Percentiles rank a stretch among this genome's conserved stretches.
These are phyloP conservation scores for Diadophis punctatus DNA, from an alignment of 2,113 vertebrate genomes.

Conservation along the genomic window DNA sequence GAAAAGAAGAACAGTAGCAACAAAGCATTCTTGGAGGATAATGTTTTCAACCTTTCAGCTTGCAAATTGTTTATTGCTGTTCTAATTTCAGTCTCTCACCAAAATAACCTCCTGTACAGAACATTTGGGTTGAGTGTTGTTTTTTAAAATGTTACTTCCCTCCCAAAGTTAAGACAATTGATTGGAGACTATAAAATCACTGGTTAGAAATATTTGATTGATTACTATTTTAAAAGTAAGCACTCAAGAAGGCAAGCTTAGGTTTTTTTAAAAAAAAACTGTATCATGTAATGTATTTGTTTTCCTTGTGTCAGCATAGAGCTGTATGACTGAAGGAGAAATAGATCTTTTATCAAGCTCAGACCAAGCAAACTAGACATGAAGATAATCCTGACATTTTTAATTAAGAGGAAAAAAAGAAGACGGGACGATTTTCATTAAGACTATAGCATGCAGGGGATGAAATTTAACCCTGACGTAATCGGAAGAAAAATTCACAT, in stretches of 20 bases:
- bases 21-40: constrained; percentile 27
- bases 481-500: not conserved
- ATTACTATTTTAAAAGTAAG: not conserved
- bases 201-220: constrained; percentile 29
- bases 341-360: not conserved
- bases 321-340: constrained; percentile 6
- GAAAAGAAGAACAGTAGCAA: not conserved
- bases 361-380: not conserved
- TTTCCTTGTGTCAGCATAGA: not conserved
- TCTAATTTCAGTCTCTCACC: constrained; percentile 45
- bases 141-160: not conserved
- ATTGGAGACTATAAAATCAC: constrained; percentile 23
- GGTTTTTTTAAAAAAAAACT: not conserved
- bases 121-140: not conserved
- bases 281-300: not conserved
- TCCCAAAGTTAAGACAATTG: constrained; percentile 22
- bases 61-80: constrained; percentile 24
- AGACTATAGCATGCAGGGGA: not conserved
- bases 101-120: constrained; percentile 21
- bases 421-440: not conserved
- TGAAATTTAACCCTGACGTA: not conserved
- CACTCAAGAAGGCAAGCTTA: not conserved
- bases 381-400: not conserved
- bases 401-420: not conserved
- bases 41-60: constrained; percentile 41